Base-by-base conservation (phyloP, 2,888 invertebrate genomes). In the Melinopterus prodromus region DNA sequence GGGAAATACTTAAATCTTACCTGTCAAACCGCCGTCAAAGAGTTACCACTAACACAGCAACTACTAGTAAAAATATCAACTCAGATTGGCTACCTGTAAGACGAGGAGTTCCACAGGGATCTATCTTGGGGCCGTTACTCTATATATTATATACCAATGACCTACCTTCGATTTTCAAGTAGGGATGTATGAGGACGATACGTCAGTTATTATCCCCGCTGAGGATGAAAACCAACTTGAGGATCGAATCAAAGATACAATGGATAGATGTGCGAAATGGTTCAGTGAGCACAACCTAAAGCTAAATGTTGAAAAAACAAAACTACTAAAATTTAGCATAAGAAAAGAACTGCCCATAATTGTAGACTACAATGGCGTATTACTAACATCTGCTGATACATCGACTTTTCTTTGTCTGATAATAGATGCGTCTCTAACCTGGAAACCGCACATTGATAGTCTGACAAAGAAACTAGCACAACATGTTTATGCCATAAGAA, bases 71-170 rank as follows among this genome's bases (percentile, higher is more conserved):
- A 9, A 53, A 53, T 53, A 53, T 53, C 7, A 9, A 53, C 53
- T 53, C 53, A 53, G 53, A 53, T 53, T 53, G 53, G 53, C 53
- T 53, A 1, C 12, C 12, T 53, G 53, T 36, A 26, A 14, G 0
- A 14, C 12, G 12, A 16, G 76, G 76, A 14, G 76, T 76, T 0
- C 76, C 76, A 36, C 76, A 76, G 9, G 76, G 35, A 7, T 37
- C 37, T 15, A 76, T 76, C 12, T 37, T 76, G 36, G 76, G 76
- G 1, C 76, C 76, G 14, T n/a, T 76, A 0, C 37, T 76, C 6
- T 76, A 26, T 35, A 16, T 71, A 26, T 53, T 53, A 53, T 4
- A 53, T 53, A 71, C 26, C 2, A 26, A 16, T 71, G 16, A 71
- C 26, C 9, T 26, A 12, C 26, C 71, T 4, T 16, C 71, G 14